Percentiles rank a stretch among this genome's conserved stretches.
Evolutionary conservation across 2,888 invertebrate genomes (phyloP).

Genomic region (Andrena praecox): DNA sequence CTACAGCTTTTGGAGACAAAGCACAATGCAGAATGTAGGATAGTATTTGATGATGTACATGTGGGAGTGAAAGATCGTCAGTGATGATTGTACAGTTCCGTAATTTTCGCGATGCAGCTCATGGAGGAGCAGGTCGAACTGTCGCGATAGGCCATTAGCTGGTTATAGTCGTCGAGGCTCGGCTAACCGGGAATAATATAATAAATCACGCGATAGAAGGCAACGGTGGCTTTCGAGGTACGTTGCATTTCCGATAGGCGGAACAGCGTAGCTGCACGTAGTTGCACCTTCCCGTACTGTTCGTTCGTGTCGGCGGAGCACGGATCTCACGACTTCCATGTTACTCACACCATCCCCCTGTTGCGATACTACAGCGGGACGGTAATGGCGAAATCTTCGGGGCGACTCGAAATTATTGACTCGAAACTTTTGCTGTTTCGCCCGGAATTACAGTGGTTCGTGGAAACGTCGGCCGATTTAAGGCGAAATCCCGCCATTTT

Average conservation of each 20-base stretch:
- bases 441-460: constrained; percentile 7
- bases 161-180: constrained; percentile 70
- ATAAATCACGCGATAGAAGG: constrained; percentile 70
- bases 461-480: constrained; percentile 9
- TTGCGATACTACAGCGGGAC: constrained; percentile 41
- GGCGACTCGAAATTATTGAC: background rate
- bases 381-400: constrained; percentile 33
- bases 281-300: constrained; percentile 58
- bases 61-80: background rate
- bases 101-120: constrained; percentile 31
- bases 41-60: too few species aligned
- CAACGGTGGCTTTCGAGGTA: constrained; percentile 64
- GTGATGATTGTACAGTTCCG: background rate
- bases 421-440: constrained; percentile 1
- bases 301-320: constrained; percentile 76
- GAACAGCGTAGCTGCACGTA: constrained; percentile 54
- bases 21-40: too few species aligned
- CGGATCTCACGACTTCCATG: constrained; percentile 82
- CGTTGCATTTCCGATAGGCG: constrained; percentile 63
- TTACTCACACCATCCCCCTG: constrained; percentile 66
- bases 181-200: constrained; percentile 68
- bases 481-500: background rate
- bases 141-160: constrained; percentile 71
- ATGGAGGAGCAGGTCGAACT: constrained; percentile 64
- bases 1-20: background rate